Evolutionary conservation across 2,888 invertebrate genomes (phyloP).

Genomic region (Stomorhina lunata): DNA sequence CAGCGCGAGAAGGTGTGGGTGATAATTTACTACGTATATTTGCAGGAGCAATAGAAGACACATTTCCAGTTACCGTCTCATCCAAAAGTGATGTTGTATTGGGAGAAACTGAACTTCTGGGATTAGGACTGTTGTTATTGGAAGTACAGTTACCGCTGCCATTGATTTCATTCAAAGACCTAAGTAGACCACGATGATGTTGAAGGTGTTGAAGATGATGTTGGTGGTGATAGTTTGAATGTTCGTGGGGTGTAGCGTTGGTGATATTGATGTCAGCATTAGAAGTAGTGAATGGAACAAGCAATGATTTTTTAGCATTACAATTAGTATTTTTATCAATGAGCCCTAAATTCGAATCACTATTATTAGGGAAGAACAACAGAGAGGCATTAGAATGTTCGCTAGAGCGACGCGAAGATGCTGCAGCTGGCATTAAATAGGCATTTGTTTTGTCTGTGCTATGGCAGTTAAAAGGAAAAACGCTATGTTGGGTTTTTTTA

Average conservation of each 20-base stretch:
- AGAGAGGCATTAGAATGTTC: slow-evolving; percentile 44
- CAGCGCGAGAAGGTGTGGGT: slow-evolving; percentile 81
- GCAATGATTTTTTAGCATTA: slow-evolving; percentile 79
- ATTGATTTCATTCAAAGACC: slow-evolving; percentile 75
- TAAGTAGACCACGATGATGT: slow-evolving; percentile 72
- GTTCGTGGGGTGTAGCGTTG: slow-evolving; percentile 48
- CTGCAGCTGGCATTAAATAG: slow-evolving; percentile 7
- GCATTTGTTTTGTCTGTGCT: neutral
- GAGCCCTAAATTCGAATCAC: slow-evolving; percentile 50
- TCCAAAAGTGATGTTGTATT: slow-evolving; percentile 67
- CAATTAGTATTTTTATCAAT: slow-evolving; percentile 65
- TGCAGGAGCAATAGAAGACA: slow-evolving; percentile 62
- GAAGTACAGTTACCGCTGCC: slow-evolving; percentile 71
- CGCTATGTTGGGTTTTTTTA: neutral
- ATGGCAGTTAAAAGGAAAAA: slow-evolving; percentile 22
- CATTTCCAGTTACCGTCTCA: slow-evolving; percentile 64
- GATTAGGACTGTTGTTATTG: slow-evolving; percentile 69
- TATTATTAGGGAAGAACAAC: slow-evolving; percentile 51
- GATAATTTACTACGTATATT: slow-evolving; percentile 81
- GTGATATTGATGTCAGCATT: slow-evolving; percentile 70
- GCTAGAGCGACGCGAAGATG: slow-evolving; percentile 50
- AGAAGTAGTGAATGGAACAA: slow-evolving; percentile 77
- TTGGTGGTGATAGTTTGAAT: slow-evolving; percentile 33
- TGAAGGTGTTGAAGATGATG: slow-evolving; percentile 53
- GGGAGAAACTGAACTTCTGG: slow-evolving; percentile 73